A percentile compares a stretch with the other conserved stretches of the same genome.
Conservation (phyloP, 64 coral and sea anemone genomes). For the Actinia equina region DNA sequence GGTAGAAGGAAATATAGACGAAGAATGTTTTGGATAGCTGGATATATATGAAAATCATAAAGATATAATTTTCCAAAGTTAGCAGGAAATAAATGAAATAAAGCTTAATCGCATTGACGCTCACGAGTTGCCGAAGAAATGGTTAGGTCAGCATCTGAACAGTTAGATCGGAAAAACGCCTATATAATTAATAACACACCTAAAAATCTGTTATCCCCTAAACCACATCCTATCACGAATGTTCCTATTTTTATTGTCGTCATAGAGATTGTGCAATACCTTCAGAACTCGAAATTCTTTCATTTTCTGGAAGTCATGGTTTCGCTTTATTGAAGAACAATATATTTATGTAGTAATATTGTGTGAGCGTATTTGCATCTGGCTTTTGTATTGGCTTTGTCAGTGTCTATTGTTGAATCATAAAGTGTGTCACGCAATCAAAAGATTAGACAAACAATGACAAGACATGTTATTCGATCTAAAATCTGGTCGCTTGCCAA, state of each 20-base stretch:
- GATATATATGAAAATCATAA: too few relatives aligned
- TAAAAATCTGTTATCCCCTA: background rate
- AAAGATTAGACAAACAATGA: background rate
- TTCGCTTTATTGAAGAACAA: conserved; percentile 1
- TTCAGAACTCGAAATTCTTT: background rate
- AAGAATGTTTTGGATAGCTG: too few relatives aligned
- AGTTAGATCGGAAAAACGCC: conserved; percentile 8
- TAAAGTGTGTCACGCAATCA: background rate
- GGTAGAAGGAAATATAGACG: too few relatives aligned
- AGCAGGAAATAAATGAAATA: too few relatives aligned
- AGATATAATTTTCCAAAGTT: too few relatives aligned
- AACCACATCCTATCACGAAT: background rate
- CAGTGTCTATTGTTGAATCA: background rate
- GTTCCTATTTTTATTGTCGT: background rate
- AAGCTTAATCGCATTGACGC: background rate
- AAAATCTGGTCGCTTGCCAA: conserved; percentile 11
- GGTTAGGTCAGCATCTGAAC: background rate
- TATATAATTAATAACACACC: background rate
- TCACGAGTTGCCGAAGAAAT: background rate
- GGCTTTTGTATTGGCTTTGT: background rate
- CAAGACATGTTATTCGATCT: conserved; percentile 6
- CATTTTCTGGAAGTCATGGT: background rate
- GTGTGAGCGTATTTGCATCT: background rate
- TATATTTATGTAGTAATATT: background rate
- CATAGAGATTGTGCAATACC: background rate